Evolutionary conservation across 2,888 invertebrate genomes (phyloP).

Genomic region (Micoletzkya japonica): DNA sequence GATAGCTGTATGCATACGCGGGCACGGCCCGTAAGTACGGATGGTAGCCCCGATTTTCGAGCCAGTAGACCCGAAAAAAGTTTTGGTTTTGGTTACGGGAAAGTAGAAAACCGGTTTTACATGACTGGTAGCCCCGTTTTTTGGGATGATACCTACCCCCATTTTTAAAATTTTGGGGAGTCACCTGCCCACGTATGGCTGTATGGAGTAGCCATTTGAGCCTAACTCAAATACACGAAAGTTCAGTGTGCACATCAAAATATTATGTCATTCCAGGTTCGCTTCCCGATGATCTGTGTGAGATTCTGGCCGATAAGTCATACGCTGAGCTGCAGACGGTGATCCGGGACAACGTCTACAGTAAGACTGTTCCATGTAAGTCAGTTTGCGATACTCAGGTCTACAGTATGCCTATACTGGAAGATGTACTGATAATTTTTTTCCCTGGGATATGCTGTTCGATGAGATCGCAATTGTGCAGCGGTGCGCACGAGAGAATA

Average conservation of each 20-base stretch:
- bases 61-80: too few relatives aligned
- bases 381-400: conserved; percentile 3
- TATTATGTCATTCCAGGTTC: conserved; percentile 32
- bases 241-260: not conserved
- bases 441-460: too few relatives aligned
- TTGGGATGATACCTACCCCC: too few relatives aligned
- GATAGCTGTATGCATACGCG: not conserved
- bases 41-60: not conserved
- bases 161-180: too few relatives aligned
- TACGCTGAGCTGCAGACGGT: conserved; percentile 70
- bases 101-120: too few relatives aligned
- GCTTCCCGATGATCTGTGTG: conserved; percentile 49
- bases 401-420: not conserved
- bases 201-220: too few relatives aligned
- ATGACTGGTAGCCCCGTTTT: too few relatives aligned
- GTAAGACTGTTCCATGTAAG: conserved; percentile 71
- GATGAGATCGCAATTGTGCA: too few relatives aligned
- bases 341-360: conserved; percentile 73
- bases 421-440: too few relatives aligned
- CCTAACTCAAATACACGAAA: not conserved
- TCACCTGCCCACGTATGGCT: too few relatives aligned
- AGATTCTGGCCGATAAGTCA: conserved; percentile 48
- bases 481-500: too few relatives aligned
- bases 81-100: too few relatives aligned
- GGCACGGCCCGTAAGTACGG: not conserved